These are phyloP conservation scores for Myanophis thanlyinensis DNA, from an alignment of 2,113 vertebrate species.

Conservation along the genomic window DNA sequence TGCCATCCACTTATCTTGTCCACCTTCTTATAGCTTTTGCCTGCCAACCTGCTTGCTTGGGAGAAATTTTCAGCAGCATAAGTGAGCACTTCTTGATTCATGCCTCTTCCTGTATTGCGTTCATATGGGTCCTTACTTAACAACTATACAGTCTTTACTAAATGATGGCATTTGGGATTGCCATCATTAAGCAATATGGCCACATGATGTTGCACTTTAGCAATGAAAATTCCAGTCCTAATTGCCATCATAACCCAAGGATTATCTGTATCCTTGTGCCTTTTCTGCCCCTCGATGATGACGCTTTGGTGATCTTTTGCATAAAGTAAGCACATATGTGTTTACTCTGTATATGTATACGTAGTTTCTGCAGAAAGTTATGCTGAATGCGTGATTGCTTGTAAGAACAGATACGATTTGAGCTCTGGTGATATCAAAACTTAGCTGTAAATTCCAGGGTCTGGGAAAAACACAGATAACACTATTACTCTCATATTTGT, in stretches of 20 bases:
- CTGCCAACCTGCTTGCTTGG: background rate
- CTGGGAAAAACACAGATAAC: background rate
- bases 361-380: background rate
- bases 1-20: background rate
- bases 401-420: background rate
- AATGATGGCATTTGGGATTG: background rate
- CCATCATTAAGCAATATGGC: background rate
- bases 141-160: background rate
- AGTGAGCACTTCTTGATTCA: background rate
- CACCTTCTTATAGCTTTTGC: background rate
- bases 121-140: background rate
- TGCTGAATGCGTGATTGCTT: background rate
- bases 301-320: background rate
- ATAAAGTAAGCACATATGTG: background rate
- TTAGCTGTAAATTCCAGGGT: background rate
- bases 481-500: background rate
- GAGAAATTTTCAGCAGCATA: background rate
- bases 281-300: background rate
- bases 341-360: background rate
- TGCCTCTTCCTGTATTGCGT: background rate
- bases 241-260: background rate
- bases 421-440: background rate
- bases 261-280: background rate
- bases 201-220: background rate
- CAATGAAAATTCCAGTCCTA: background rate